Evolutionary conservation across 2,113 vertebrate genomes (phyloP).

Genomic region (Triplophysa rosa): DNA sequence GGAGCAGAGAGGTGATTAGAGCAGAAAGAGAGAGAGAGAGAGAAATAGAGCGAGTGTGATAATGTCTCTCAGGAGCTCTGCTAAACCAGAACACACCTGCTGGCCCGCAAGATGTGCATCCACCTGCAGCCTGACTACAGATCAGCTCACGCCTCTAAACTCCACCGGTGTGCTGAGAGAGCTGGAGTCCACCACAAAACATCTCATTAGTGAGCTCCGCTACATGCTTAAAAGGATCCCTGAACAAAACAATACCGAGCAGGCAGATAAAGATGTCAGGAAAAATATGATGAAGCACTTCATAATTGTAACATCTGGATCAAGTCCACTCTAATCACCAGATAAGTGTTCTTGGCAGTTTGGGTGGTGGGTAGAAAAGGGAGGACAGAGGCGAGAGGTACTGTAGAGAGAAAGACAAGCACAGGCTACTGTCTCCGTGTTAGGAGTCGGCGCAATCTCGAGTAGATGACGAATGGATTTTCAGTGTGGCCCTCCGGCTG

Average conservation of each 20-base stretch:
- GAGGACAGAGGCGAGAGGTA: background rate
- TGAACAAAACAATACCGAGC: background rate
- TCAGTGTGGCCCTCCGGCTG: slow-evolving; percentile 10
- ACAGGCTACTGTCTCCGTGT: background rate
- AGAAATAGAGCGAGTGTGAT: background rate
- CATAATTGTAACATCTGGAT: slow-evolving; percentile 37
- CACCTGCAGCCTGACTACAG: slow-evolving; percentile 28
- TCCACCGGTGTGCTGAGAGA: slow-evolving; percentile 10
- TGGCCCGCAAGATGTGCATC: slow-evolving; percentile 31
- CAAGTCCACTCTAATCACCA: slow-evolving; percentile 31
- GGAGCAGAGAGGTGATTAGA: slow-evolving; percentile 24
- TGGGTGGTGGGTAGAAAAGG: background rate
- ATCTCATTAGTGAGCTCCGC: background rate
- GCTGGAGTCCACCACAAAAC: background rate
- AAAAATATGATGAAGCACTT: slow-evolving; percentile 28
- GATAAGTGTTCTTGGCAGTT: slow-evolving; percentile 22
- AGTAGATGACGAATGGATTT: slow-evolving; percentile 34
- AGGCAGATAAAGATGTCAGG: slow-evolving; percentile 1
- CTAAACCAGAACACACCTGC: slow-evolving; percentile 45
- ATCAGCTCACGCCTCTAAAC: slow-evolving; percentile 20
- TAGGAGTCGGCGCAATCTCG: background rate
- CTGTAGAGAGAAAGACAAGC: background rate
- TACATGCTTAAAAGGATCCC: background rate
- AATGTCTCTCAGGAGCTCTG: slow-evolving; percentile 29
- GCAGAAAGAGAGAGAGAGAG: background rate